Evolutionary conservation across 1,140 invertebrate genomes (phyloP).

Genomic region (Pomphorhynchus laevis): DNA sequence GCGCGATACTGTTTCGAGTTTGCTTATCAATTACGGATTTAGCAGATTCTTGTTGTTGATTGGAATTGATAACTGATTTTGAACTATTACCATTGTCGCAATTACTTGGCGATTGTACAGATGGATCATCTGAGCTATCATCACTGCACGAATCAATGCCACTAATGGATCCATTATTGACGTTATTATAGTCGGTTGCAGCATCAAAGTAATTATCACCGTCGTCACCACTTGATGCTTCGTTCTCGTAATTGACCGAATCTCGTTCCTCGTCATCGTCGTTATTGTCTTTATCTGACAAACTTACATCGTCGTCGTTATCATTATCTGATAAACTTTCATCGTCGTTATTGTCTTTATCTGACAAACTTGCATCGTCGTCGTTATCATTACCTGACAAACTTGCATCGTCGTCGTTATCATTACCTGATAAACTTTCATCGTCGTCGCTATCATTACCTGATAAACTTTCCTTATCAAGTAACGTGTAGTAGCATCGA

Average conservation of each 20-base stretch:
- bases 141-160: too few species aligned
- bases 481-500: not conserved
- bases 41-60: too few species aligned
- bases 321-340: conserved; percentile 3
- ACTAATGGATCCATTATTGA: not conserved
- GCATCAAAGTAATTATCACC: not conserved
- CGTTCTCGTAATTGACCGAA: not conserved
- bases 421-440: not conserved
- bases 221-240: not conserved
- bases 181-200: not conserved
- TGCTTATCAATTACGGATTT: too few species aligned
- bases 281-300: conserved; percentile 1
- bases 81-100: too few species aligned
- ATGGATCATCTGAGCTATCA: too few species aligned
- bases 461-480: not conserved
- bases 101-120: too few species aligned
- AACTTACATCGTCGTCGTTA: conserved; percentile 4
- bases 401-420: not conserved
- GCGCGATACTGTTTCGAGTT: too few species aligned
- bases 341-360: conserved; percentile 1
- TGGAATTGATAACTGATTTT: too few species aligned
- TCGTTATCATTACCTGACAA: conserved; percentile 4
- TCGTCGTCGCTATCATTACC: not conserved
- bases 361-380: not conserved
- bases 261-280: conserved; percentile 6